phyloP scores from a whole-genome alignment of 2,797 vertebrate genomes.

The Channallabes apus region DNA sequence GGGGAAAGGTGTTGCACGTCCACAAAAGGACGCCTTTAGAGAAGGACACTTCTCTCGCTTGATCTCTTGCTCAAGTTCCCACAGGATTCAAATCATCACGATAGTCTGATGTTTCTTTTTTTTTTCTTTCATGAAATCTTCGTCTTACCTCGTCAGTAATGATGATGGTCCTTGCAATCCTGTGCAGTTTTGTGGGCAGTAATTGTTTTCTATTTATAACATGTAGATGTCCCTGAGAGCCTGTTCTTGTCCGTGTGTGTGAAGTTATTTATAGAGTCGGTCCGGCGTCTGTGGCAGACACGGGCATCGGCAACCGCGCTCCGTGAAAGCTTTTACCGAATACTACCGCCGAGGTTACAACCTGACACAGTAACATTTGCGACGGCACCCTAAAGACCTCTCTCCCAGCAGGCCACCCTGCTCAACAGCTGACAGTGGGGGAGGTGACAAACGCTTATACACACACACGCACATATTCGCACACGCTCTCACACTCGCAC shows the following conservation, averaged over 20 bases:
- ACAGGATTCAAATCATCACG: background rate
- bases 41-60: no score
- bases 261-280: constrained; percentile 1
- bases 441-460: constrained; percentile 22
- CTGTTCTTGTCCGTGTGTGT: background rate
- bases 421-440: constrained; percentile 54
- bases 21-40: background rate
- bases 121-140: no score
- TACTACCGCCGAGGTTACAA: constrained; percentile 13
- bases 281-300: background rate
- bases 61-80: background rate
- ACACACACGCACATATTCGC: constrained; percentile 14
- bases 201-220: constrained; percentile 17
- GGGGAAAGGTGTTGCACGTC: background rate
- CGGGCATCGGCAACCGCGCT: background rate
- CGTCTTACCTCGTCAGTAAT: background rate
- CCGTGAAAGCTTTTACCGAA: background rate
- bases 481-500: background rate
- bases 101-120: background rate
- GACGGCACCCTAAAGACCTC: constrained; percentile 20
- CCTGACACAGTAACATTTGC: constrained; percentile 39
- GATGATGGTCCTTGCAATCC: background rate
- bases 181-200: background rate
- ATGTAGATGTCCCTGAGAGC: background rate
- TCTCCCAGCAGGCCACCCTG: constrained; percentile 25